A percentile compares a stretch with the other conserved stretches of the same genome.
Evolutionary conservation across 2,888 invertebrate species (phyloP).

Genomic region (Apamea sordens): DNA sequence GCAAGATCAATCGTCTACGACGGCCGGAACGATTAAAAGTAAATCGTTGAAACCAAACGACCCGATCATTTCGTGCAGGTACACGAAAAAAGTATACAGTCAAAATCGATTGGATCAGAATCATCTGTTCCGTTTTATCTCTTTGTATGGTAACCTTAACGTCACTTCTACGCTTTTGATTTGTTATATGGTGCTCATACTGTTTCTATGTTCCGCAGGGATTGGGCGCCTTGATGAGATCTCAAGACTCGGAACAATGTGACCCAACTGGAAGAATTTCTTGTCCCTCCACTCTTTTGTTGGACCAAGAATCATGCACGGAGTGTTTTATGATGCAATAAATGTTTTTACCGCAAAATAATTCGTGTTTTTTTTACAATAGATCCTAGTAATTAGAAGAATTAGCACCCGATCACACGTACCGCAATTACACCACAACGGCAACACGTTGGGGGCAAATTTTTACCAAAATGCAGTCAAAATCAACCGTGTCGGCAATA

Average conservation of each 20-base stretch:
- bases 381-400: not conserved
- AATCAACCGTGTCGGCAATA: not conserved
- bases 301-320: conserved; percentile 8
- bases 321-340: conserved; percentile 22
- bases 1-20: not conserved
- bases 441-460: too few relatives aligned
- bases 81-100: not conserved
- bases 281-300: conserved; percentile 11
- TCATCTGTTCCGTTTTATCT: not conserved
- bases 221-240: conserved; percentile 70
- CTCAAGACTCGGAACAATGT: conserved; percentile 31
- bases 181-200: conserved; percentile 45
- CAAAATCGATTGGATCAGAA: not conserved
- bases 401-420: not conserved
- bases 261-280: conserved; percentile 39
- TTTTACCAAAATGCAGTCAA: not conserved
- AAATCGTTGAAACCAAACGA: conserved; percentile 9
- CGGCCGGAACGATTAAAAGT: not conserved
- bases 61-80: not conserved
- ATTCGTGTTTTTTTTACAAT: not conserved
- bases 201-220: conserved; percentile 67
- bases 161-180: conserved; percentile 17
- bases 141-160: conserved; percentile 45
- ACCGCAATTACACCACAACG: too few relatives aligned
- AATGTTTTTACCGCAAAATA: not conserved